Evolutionary conservation across 2,797 vertebrate species (phyloP).

Genomic region (Gymnoscopelus braueri): DNA sequence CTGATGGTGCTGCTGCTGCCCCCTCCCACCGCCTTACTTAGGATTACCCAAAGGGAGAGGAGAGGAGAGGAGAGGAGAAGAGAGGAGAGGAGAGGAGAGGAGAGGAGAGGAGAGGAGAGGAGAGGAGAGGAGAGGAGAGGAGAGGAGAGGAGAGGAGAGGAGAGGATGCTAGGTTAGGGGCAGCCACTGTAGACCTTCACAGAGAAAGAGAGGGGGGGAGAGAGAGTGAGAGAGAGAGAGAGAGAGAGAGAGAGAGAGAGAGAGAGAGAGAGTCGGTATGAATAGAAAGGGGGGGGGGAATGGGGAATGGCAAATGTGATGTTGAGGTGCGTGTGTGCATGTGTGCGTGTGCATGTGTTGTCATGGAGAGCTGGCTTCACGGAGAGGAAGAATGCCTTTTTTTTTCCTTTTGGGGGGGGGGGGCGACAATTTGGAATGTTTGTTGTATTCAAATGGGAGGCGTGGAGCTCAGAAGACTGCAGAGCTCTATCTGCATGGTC

Average conservation of each 20-base stretch:
- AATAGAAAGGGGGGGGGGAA: slow-evolving; percentile 18
- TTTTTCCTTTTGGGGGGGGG: no score
- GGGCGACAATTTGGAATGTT: slow-evolving; percentile 76
- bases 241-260: slow-evolving; percentile 17
- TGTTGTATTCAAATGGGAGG: slow-evolving; percentile 83
- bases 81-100: slow-evolving; percentile 36
- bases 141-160: slow-evolving; percentile 2
- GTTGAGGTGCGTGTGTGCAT: no score
- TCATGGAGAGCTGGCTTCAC: slow-evolving; percentile 48
- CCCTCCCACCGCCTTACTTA: slow-evolving; percentile 59
- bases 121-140: slow-evolving; percentile 13
- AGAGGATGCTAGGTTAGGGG: slow-evolving; percentile 18
- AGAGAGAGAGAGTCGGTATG: slow-evolving; percentile 26
- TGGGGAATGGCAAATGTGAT: background rate
- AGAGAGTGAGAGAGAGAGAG: slow-evolving; percentile 17
- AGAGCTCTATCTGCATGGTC: slow-evolving; percentile 80
- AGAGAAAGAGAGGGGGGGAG: background rate
- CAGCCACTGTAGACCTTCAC: slow-evolving; percentile 1
- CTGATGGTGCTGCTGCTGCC: slow-evolving; percentile 90
- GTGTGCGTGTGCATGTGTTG: no score
- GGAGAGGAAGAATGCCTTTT: slow-evolving; percentile 67
- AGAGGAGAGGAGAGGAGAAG: slow-evolving; percentile 3
- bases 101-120: slow-evolving; percentile 21
- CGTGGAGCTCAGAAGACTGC: slow-evolving; percentile 75
- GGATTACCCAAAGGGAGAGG: slow-evolving; percentile 85